Evolutionary conservation across 2,888 invertebrate species (phyloP), one percentile per base, ranked within the genome.

Genomic region (Drosophila tanythrix): DNA sequence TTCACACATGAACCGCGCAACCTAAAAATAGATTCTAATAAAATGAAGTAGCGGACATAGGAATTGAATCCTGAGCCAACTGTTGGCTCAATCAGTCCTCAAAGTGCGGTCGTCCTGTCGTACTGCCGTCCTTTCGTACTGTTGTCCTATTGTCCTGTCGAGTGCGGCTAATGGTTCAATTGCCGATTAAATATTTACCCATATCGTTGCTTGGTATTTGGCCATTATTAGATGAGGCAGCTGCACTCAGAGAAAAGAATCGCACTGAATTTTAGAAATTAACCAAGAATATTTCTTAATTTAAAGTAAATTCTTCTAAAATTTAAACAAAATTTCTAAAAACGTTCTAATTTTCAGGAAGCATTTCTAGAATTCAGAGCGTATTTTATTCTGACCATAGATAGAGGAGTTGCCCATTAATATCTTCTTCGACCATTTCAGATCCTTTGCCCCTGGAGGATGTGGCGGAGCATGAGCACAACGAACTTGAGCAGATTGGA

Each of bases 371-470:
- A 13, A 35, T 35, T 13, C 35, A 1, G 1, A 2, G 13, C 35
- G 35, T 35, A 35, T 15, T 35, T 21, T 43, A 21, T 13, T 6
- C 13, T 0, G 3, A 21, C 13, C 6, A 21, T 3, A 11, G 6
- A 43, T 21, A 21, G 21, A 15, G 1, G 7, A 46, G 0, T 21
- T 21, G 7, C 46, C 7, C 1, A 46, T 21, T 46, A 15, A 46
- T 7, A 15, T 0, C 15, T 13, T 2, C 2, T 2, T 46, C 1
- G 2, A 15, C 1, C 4, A 25, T 46, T 25, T 25, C 90, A 40
- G 93, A 93, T 81, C 92, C 92, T 10, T 63, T 93, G 70, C 92
- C 93, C 10, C 81, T 90, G 50, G 93, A 92, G 61, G 92, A 93
- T 71, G 70, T 82, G 33, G 53, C 43, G 18, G 65, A 65, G 35